These are phyloP conservation scores for Meriones unguiculatus DNA, from an alignment of 2,113 vertebrate species.

Conservation along the genomic window DNA sequence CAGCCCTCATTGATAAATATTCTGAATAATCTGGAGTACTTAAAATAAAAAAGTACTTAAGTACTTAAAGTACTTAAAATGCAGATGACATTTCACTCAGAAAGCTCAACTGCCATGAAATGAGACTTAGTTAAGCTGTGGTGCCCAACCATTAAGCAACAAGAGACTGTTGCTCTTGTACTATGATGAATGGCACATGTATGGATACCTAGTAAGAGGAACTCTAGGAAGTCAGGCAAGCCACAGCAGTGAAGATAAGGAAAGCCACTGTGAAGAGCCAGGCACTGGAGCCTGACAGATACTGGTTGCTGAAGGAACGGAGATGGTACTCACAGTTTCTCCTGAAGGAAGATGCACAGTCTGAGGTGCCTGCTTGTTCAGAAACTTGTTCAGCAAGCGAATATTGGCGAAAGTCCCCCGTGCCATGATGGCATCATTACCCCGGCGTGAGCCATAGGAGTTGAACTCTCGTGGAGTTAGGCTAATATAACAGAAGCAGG, in stretches of 20 bases:
- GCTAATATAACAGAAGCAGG: constrained; percentile 81
- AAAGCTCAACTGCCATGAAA: constrained; percentile 16
- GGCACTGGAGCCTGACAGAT: not conserved
- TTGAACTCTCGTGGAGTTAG: constrained; percentile 96
- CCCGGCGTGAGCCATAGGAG: constrained; percentile 97
- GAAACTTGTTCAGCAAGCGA: constrained; percentile 96
- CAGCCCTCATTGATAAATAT: constrained; percentile 4
- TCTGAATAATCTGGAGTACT: constrained; percentile 3
- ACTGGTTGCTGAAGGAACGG: constrained; percentile 71
- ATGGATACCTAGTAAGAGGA: not conserved
- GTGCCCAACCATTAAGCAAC: not conserved
- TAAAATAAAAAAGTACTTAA: not conserved
- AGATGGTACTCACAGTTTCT: constrained; percentile 89
- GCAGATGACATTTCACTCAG: not conserved
- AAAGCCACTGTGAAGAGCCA: not conserved
- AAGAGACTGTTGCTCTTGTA: not conserved
- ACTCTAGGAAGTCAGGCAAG: fast-evolving
- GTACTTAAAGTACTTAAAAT: not conserved
- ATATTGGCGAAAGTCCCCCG: constrained; percentile 98
- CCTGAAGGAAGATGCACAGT: constrained; percentile 94
- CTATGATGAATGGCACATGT: not conserved
- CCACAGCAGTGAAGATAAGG: not conserved
- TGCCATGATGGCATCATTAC: constrained; percentile 97
- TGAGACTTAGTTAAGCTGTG: not conserved
- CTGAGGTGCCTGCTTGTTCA: constrained; percentile 95